These are phyloP conservation scores for Artemisiospiza belli DNA, from an alignment of 2,113 vertebrate species.

Conservation along the genomic window DNA sequence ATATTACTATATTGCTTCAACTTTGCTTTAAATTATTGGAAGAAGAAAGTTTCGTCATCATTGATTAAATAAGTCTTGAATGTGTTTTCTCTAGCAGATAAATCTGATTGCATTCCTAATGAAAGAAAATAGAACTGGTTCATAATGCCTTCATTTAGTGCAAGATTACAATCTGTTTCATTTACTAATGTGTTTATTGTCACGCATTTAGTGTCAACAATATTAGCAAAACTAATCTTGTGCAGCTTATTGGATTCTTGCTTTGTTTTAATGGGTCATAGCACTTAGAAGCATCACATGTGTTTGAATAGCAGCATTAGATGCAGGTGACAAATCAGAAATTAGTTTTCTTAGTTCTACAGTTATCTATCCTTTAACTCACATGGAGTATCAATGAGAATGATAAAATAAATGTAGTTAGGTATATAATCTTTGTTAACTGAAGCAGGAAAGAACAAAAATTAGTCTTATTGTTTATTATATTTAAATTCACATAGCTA, in stretches of 20 bases:
- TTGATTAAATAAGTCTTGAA: conserved; percentile 46
- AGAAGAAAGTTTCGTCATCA: neutral
- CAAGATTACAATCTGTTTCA: conserved; percentile 27
- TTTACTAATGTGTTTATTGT: conserved; percentile 44
- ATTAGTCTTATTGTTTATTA: neutral
- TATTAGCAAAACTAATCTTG: conserved; percentile 31
- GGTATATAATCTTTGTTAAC: neutral
- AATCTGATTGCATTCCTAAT: conserved; percentile 21
- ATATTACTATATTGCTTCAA: conserved; percentile 16
- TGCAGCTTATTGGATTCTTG: neutral
- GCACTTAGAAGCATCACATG: neutral
- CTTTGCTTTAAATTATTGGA: conserved; percentile 1
- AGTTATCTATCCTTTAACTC: neutral
- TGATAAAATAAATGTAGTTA: neutral
- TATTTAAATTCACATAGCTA: neutral
- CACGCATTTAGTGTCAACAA: neutral
- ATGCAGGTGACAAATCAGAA: neutral
- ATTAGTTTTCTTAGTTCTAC: neutral
- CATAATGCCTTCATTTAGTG: neutral
- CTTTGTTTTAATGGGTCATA: neutral
- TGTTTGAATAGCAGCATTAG: neutral
- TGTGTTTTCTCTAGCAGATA: conserved; percentile 32
- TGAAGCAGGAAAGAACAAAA: neutral
- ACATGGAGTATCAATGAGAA: neutral
- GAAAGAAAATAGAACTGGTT: neutral